Evolutionary conservation across 2,113 vertebrate species (phyloP).

Genomic region (Dicaeum eximium): DNA sequence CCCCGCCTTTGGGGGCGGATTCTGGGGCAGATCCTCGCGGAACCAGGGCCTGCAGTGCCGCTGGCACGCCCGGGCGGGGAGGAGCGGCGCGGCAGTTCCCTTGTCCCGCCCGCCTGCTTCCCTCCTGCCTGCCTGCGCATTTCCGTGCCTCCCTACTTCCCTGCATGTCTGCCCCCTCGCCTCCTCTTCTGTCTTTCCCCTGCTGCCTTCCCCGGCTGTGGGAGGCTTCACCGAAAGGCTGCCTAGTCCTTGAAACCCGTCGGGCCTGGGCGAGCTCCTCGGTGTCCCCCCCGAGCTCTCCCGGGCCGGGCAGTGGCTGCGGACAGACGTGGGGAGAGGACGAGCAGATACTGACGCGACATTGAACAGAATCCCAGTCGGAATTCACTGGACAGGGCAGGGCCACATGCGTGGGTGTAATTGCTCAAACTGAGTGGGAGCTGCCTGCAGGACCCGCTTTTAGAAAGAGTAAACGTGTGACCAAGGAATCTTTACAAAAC

Average conservation of each 20-base stretch:
- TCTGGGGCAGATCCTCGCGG: too few species aligned
- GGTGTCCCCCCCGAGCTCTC: rapidly evolving
- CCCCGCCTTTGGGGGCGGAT: not conserved
- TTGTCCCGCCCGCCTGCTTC: not conserved
- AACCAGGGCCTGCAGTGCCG: rapidly evolving
- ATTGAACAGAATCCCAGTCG: not conserved
- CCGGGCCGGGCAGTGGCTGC: not conserved
- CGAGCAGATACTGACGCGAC: not conserved
- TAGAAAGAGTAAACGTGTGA: not conserved
- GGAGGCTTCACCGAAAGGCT: rapidly evolving
- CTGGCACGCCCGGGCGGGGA: too few species aligned
- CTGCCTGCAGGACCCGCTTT: not conserved
- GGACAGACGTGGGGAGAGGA: not conserved
- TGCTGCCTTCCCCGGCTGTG: rapidly evolving
- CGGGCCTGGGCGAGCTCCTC: rapidly evolving
- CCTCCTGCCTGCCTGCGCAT: rapidly evolving
- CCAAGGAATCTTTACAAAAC: not conserved
- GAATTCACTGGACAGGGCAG: not conserved
- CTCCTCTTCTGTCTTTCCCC: too few species aligned
- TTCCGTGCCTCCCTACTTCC: not conserved
- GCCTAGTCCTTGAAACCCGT: rapidly evolving
- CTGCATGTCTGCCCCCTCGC: rapidly evolving
- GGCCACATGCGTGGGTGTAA: rapidly evolving
- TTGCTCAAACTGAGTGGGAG: not conserved
- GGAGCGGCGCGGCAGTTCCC: not conserved